Percentiles rank a stretch among this genome's conserved stretches.
phyloP scores from a whole-genome alignment of 2,113 vertebrate genomes.

The Burhinus bistriatus region DNA sequence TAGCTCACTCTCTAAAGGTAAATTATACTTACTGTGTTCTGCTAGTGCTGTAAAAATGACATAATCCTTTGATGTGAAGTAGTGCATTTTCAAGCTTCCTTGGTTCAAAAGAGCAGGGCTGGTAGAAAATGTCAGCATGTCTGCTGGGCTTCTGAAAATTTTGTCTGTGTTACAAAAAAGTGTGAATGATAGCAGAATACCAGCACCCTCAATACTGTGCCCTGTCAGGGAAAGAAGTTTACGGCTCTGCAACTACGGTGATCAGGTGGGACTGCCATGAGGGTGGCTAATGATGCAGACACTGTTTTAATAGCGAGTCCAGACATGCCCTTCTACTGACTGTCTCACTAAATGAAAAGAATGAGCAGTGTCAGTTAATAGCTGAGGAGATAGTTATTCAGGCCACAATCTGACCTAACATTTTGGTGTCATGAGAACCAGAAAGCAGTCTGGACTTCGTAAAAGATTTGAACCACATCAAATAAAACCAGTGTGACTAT shows the following conservation, averaged over 20 bases:
- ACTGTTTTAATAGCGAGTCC: background rate
- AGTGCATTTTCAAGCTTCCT: background rate
- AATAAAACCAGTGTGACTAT: background rate
- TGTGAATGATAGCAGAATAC: background rate
- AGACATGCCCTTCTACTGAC: background rate
- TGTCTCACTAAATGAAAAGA: constrained; percentile 20
- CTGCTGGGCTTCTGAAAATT: background rate
- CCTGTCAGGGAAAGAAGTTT: background rate
- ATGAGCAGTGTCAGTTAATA: background rate
- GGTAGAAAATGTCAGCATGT: background rate
- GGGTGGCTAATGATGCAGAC: background rate
- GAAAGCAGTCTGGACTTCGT: background rate
- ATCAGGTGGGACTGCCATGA: background rate
- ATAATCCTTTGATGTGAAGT: background rate
- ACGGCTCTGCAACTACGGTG: background rate
- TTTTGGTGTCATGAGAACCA: constrained; percentile 6
- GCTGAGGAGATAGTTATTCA: background rate
- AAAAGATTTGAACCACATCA: constrained; percentile 7
- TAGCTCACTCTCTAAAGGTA: background rate
- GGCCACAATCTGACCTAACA: constrained; percentile 18
- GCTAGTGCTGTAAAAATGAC: background rate
- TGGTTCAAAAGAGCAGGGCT: background rate
- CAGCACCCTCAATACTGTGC: background rate
- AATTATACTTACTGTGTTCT: background rate
- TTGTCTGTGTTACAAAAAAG: background rate